A percentile compares a stretch with the other conserved stretches of the same genome.
phyloP scores from a whole-genome alignment of 2,888 invertebrate species.

The Drosophila meridiana region DNA sequence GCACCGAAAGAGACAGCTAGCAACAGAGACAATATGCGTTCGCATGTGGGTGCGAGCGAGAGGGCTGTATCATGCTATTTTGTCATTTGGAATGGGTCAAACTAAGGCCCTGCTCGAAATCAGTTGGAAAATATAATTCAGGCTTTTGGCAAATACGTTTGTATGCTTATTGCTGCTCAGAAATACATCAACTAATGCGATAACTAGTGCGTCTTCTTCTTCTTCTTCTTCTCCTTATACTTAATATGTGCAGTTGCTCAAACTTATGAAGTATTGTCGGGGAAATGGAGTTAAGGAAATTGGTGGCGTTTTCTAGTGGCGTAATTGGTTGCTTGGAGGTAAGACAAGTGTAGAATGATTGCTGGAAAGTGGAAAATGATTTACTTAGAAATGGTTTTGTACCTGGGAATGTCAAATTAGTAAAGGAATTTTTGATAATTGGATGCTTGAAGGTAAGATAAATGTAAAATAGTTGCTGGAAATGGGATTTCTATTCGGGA shows the following conservation, averaged over 20 bases:
- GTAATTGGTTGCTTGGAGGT: not conserved
- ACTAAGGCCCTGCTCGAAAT: slow-evolving; percentile 49
- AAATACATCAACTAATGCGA: slow-evolving; percentile 12
- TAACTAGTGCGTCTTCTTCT: not conserved
- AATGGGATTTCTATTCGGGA: not conserved
- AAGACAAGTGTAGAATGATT: not conserved
- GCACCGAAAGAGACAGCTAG: slow-evolving; percentile 16
- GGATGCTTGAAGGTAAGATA: too few species aligned
- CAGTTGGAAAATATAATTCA: slow-evolving; percentile 72
- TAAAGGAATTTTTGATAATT: not conserved
- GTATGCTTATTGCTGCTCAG: slow-evolving; percentile 24
- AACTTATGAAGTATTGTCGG: slow-evolving; percentile 7
- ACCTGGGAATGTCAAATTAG: not conserved
- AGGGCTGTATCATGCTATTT: not conserved
- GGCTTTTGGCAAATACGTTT: slow-evolving; percentile 50
- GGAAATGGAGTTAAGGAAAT: not conserved
- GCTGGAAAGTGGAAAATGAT: not conserved
- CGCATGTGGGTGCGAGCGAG: slow-evolving; percentile 1
- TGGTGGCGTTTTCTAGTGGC: not conserved
- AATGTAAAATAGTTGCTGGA: not conserved
- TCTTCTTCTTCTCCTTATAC: slow-evolving; percentile 1
- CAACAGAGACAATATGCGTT: not conserved
- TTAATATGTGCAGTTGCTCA: not conserved
- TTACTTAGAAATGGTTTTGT: not conserved
- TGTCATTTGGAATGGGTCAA: slow-evolving; percentile 1